Conservation (phyloP, 1,140 invertebrate genomes). For the Amyelois transitella region DNA sequence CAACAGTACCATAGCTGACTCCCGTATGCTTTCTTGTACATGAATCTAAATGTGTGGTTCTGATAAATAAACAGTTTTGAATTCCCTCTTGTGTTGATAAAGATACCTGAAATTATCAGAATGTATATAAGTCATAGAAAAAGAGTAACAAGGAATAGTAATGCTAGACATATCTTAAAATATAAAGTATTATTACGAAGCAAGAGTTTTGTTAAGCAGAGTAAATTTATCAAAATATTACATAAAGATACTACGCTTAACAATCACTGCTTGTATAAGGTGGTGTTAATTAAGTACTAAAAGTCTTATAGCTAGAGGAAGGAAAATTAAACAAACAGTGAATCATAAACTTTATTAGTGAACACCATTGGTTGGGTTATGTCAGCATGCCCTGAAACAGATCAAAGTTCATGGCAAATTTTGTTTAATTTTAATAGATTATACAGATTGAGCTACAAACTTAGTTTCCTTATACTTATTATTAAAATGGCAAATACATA, state of each 20-base stretch:
- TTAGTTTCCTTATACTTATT: no score
- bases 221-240: not conserved
- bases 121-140: no score
- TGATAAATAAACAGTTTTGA: conserved; percentile 68
- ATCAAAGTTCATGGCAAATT: not conserved
- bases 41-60: conserved; percentile 68
- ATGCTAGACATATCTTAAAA: no score
- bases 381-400: not conserved
- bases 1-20: conserved; percentile 69
- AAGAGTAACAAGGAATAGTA: no score
- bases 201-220: no score
- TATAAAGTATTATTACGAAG: no score
- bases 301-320: conserved; percentile 12
- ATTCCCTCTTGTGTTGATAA: conserved; percentile 68
- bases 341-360: not conserved
- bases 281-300: not conserved
- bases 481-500: no score
- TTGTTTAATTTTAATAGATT: not conserved
- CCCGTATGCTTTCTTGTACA: conserved; percentile 69
- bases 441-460: not conserved
- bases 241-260: not conserved
- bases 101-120: conserved; percentile 55
- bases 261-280: not conserved
- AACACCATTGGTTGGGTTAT: not conserved
- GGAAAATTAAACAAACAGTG: conserved; percentile 32